Base-by-base conservation (phyloP, 1,140 invertebrate species). In the Drosophila yakuba region DNA sequence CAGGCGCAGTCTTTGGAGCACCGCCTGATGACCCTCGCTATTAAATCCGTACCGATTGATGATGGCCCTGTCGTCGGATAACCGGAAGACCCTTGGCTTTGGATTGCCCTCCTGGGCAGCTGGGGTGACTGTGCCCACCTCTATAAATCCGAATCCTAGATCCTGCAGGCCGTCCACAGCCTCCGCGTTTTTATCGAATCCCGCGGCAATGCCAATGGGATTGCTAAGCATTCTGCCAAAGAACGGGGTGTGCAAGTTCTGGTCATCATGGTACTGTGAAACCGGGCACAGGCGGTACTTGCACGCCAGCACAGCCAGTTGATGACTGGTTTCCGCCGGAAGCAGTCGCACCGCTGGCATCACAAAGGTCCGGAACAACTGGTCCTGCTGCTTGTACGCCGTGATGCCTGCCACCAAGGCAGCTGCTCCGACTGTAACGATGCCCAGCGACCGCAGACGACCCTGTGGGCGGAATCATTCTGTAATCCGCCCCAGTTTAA, bases 151-250 rank as follows among this genome's bases (percentile, higher is more conserved):
- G 94, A 99, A 99, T 0, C 98, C 98, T 55, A 98, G 93, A 83
- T 96, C 95, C 50, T 95, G 94, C 28, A 99, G 92, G 0, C 97
- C 97, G 67, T 95, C 92, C 1, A 99, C 94, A 25, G 97, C 97
- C 94, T 99, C 97, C 10, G 95, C 98, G 93, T 99, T 95, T 92
- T 99, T 99, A 92, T 99, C 99, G 94, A 99, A 99, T 3, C 99
- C 99, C 69, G 99, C 99, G 50, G 98, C 98, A 78, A 99, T 95
- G 35, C 99, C 99, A 82, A 99, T 90, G 1, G 98, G 98, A 94
- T 98, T 99, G 64, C 93, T 93, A 51, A 99, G 95, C 15, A 96
- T 85, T 66, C 95, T 92, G 25, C 94, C 94, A 88, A 97, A 96
- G 35, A 99, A 93, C 48, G 93, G 94, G 0, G 95, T 95, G 90